These are phyloP conservation scores for Hydrotaea diabolus DNA, from an alignment of 2,888 invertebrate genomes.

Conservation along the genomic window DNA sequence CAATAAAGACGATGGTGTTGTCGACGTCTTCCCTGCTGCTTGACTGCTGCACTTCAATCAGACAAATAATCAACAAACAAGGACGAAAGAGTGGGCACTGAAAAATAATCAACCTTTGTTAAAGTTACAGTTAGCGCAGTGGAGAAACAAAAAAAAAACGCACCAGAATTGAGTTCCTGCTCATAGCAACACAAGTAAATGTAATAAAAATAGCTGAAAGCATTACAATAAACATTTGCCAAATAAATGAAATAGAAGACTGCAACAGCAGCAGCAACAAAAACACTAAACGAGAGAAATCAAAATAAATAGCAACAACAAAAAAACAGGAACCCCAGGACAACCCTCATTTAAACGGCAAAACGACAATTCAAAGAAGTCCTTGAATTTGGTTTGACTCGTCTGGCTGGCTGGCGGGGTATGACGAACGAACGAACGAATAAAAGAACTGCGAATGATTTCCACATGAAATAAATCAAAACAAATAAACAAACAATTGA, in stretches of 20 bases:
- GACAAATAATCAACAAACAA: slow-evolving; percentile 25
- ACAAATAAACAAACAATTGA: slow-evolving; percentile 68
- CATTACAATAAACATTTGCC: slow-evolving; percentile 40
- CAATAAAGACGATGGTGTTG: background rate
- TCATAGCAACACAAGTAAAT: slow-evolving; percentile 47
- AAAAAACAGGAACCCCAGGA: background rate
- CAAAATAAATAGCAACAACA: slow-evolving; percentile 15
- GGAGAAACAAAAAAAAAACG: background rate
- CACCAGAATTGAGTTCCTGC: background rate
- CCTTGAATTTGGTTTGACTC: slow-evolving; percentile 15
- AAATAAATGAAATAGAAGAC: slow-evolving; percentile 29
- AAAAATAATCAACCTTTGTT: slow-evolving; percentile 47
- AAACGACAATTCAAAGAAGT: slow-evolving; percentile 10
- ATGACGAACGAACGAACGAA: slow-evolving; percentile 52
- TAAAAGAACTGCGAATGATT: slow-evolving; percentile 56
- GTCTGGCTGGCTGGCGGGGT: background rate
- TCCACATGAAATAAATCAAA: slow-evolving; percentile 69
- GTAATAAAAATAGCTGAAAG: slow-evolving; percentile 60
- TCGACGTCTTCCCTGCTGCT: slow-evolving; percentile 15
- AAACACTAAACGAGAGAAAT: slow-evolving; percentile 23
- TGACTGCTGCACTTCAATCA: slow-evolving; percentile 28
- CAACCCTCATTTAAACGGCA: slow-evolving; percentile 11
- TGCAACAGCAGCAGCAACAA: background rate
- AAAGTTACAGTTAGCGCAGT: slow-evolving; percentile 9
- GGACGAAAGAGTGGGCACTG: background rate